phyloP scores from a whole-genome alignment of 2,797 vertebrate genomes.

The Muraenolepis orangiensis region DNA sequence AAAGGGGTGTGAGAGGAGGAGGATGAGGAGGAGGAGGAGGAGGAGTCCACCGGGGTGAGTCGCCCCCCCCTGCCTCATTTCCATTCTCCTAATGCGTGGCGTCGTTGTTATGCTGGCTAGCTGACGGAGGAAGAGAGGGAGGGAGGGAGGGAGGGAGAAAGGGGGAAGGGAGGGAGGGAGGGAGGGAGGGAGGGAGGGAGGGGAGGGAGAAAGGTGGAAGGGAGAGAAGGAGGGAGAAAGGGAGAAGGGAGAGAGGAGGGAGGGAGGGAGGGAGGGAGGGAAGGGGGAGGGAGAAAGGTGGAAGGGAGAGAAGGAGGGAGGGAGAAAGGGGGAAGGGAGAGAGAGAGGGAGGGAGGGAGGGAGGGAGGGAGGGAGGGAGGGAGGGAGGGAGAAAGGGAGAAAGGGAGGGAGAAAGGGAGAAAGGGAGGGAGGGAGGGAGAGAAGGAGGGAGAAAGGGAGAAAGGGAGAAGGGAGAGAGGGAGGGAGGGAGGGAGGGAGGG shows the following conservation, averaged over 20 bases:
- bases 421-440: conserved; percentile 15
- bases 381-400: conserved; percentile 16
- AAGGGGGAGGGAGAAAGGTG: conserved; percentile 12
- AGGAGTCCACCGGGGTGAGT: neutral
- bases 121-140: conserved; percentile 12
- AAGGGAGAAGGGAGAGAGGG: conserved; percentile 12
- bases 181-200: conserved; percentile 16
- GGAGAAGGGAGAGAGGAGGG: conserved; percentile 15
- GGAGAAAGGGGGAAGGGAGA: conserved; percentile 15
- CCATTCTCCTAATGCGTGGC: neutral
- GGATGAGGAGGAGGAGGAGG: no score
- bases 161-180: conserved; percentile 13
- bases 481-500: conserved; percentile 13
- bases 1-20: neutral
- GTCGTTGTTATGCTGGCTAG: neutral
- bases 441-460: no score
- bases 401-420: no score
- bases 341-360: conserved; percentile 15
- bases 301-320: conserved; percentile 12
- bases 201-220: conserved; percentile 12
- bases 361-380: conserved; percentile 12
- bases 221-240: conserved; percentile 14
- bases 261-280: conserved; percentile 17
- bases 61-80: neutral
- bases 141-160: conserved; percentile 14